These are phyloP conservation scores for Pelagia noctiluca DNA, from an alignment of 30 jellyfish, hydroid and myxozoan species.

Conservation along the genomic window DNA sequence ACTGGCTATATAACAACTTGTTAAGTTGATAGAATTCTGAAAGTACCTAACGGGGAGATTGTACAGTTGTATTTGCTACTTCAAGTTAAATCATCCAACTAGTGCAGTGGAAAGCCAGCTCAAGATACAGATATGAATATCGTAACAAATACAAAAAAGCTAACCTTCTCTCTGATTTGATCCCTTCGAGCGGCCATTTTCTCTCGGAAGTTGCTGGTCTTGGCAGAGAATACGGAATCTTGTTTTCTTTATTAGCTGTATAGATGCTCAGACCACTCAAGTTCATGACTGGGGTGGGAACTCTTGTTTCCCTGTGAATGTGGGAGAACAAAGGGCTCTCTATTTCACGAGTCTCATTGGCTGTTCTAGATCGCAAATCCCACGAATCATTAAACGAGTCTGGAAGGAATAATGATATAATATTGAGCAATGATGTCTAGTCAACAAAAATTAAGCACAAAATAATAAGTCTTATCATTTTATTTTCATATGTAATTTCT, in stretches of 20 bases:
- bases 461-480: no score
- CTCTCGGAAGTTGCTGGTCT: conserved; percentile 41
- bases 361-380: conserved; percentile 45
- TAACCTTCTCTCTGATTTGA: conserved; percentile 49
- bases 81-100: no score
- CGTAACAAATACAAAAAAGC: background rate
- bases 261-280: conserved; percentile 56
- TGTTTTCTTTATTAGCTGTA: conserved; percentile 28
- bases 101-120: no score
- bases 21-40: no score
- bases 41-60: no score
- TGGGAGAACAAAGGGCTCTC: conserved; percentile 42
- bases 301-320: conserved; percentile 20
- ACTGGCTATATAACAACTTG: no score
- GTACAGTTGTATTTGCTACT: no score
- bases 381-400: conserved; percentile 66
- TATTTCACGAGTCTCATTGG: conserved; percentile 45
- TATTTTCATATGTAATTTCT: no score
- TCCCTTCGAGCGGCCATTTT: conserved; percentile 18
- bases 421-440: no score
- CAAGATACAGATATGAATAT: background rate
- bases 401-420: conserved; percentile 6
- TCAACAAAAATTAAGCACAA: no score
- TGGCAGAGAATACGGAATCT: conserved; percentile 1
- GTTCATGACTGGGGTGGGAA: conserved; percentile 65